Conservation (phyloP, 1,140 invertebrate genomes). For the Aradophagus sp. region DNA sequence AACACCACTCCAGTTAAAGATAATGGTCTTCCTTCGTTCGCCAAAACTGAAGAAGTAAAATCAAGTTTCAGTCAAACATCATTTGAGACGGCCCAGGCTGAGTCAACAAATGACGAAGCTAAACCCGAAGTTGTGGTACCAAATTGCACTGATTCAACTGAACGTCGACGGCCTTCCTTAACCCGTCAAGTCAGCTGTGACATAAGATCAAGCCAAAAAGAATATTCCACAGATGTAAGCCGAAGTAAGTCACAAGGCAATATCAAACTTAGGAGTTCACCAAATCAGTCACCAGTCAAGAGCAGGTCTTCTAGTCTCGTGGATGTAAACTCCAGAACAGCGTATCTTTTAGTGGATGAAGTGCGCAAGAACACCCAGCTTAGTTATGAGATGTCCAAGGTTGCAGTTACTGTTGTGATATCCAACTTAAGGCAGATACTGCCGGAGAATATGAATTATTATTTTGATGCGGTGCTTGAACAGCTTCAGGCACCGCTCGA, state of each 20-base stretch:
- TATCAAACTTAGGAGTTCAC: slow-evolving; percentile 29
- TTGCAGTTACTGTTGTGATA: slow-evolving; percentile 87
- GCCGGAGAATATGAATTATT: slow-evolving; percentile 77
- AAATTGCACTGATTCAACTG: slow-evolving; percentile 26
- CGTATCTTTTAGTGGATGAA: slow-evolving; percentile 84
- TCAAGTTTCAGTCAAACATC: slow-evolving; percentile 57
- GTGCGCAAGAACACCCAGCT: slow-evolving; percentile 88
- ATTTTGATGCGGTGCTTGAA: slow-evolving; percentile 76
- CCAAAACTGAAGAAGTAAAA: slow-evolving; percentile 53
- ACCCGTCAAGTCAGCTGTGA: slow-evolving; percentile 57
- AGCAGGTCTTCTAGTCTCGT: slow-evolving; percentile 63
- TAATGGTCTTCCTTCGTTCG: slow-evolving; percentile 29
- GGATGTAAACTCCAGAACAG: slow-evolving; percentile 76
- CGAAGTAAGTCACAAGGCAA: slow-evolving; percentile 60
- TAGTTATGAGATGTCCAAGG: slow-evolving; percentile 89
- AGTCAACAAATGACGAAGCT: slow-evolving; percentile 25
- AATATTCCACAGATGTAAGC: slow-evolving; percentile 45
- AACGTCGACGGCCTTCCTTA: slow-evolving; percentile 53
- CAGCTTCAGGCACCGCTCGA: slow-evolving; percentile 77
- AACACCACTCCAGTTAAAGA: slow-evolving; percentile 65
- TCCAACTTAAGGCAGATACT: slow-evolving; percentile 78
- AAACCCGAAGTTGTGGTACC: slow-evolving; percentile 30
- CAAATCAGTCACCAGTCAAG: slow-evolving; percentile 61
- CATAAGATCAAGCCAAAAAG: slow-evolving; percentile 10
- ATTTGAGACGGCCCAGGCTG: slow-evolving; percentile 53